Evolutionary conservation across 2,797 vertebrate genomes (phyloP), one percentile per base, ranked within the genome.

Genomic region (Xenops minutus): DNA sequence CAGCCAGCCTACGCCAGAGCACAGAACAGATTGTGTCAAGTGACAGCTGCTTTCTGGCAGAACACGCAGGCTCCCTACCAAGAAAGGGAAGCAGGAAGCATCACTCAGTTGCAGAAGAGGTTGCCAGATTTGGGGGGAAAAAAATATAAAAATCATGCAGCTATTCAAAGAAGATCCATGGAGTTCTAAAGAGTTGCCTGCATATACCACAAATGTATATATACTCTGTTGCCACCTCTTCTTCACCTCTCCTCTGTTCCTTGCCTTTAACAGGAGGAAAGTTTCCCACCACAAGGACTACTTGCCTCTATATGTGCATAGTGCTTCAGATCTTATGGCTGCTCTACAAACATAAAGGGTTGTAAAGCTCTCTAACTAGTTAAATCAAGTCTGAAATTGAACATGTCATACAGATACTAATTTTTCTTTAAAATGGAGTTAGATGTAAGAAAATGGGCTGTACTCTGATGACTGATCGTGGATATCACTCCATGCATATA

Each of bases 1-100:
- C 96, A 93, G 84, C 64, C 95, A 94, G 96, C 95, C 93, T 93
- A 95, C 88, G 88, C 92, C 0, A 1, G 94, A 93, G 94, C 85
- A 92, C 89, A 92, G 92, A 96, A 96, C 92, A 94, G 96, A 94
- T 89, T 95, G 93, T 96, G 94, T 97, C 93, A 92, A 94, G 92
- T 95, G 94, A 96, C 96, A 96, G 96, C 96, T 96, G 95, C 96
- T 94, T 95, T 94, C 90, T 95, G 96, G 96, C 97, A 95, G 93
- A 93, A 95, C 93, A 91, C 0, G 14, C 74, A 87, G 88, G 95
- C 96, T 94, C 89, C 75, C 82, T 73, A 95, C 93, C 90, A 95
- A 96, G 92, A 97, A 88, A 64, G 43, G 62, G 85, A 92, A 91
- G 84, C 96, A 97, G 95, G 96, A 97, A 96, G 74, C 93, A 94